Conservation (phyloP, 2,888 invertebrate species). For the Phasia obesa region DNA sequence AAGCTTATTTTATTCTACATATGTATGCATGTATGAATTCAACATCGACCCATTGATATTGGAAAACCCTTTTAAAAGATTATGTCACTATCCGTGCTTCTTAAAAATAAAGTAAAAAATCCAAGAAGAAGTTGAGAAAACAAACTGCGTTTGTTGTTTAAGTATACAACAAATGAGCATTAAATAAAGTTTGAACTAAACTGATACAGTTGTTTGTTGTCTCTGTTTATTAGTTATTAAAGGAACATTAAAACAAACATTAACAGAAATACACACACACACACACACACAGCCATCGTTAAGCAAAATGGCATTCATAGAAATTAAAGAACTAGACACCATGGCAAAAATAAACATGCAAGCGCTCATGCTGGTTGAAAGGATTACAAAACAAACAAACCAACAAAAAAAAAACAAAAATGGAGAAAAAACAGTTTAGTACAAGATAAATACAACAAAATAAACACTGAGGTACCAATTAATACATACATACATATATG, state of each 20-base stretch:
- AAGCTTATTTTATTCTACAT: too few relatives aligned
- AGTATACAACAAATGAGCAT: conserved; percentile 31
- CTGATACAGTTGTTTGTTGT: conserved; percentile 37
- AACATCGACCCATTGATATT: neutral
- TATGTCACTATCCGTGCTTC: too few relatives aligned
- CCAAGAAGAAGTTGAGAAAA: too few relatives aligned
- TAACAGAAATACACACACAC: neutral
- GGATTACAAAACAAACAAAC: neutral
- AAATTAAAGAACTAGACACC: conserved; percentile 21
- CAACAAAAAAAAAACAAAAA: too few relatives aligned
- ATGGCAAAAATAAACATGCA: conserved; percentile 14
- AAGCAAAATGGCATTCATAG: neutral
- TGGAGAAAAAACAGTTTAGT: conserved; percentile 11
- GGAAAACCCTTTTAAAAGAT: too few relatives aligned
- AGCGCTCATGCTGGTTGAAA: conserved; percentile 6
- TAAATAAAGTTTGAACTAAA: conserved; percentile 18
- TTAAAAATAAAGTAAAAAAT: too few relatives aligned
- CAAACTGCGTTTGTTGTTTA: neutral
- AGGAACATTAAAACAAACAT: neutral
- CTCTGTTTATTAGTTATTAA: conserved; percentile 53
- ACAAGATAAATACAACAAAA: conserved; percentile 17
- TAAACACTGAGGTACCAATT: neutral
- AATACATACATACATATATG: neutral
- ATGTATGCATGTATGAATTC: too few relatives aligned
- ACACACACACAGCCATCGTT: neutral